Evolutionary conservation across 2,888 invertebrate genomes (phyloP), one percentile per base, ranked within the genome.

Genomic region (Dusona sp.): DNA sequence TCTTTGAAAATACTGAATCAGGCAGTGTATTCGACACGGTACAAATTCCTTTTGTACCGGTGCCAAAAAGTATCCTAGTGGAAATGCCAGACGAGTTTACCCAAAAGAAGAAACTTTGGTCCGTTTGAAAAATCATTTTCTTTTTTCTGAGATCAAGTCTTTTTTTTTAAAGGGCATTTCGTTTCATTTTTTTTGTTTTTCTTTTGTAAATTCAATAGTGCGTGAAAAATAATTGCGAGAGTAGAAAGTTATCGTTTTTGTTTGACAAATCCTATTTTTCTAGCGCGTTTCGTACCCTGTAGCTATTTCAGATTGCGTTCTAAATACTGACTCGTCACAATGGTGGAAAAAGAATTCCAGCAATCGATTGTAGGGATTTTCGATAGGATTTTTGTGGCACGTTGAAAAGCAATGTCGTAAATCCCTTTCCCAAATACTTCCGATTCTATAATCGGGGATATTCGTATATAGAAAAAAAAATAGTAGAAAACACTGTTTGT

Each of bases 361-460:
- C 61, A 29, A 61, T 61, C 61, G 61, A 61, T 61, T 29, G 61
- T 16, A 16, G 29, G 61, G 61, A 61, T 29, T 61, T 61, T 29
- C 61, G 29, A 61, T 25, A 61, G 29, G 25, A 61, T 61, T 61
- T 61, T 16, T 61, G 1, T 29, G 29, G 29, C 61, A 61, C 61
- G 61, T 61, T 25, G 61, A 29, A 61, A 61, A 11, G 25, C 57
- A 57, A 57, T 29, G 61, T 29, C 61, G 29, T 61, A 61, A 61
- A 61, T 29, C 22, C 29, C 16, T 29, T 61, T 61, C 4, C 29
- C 61, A 29, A 61, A 61, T 61, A 16, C 13, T 29, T 61, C 29
- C 13, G 61, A 29, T 13, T 61, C 61, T 57, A 29, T 29, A 16
- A 61, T 61, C 61, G 29, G 29, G 61, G 61, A 61, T 61, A 25